These are phyloP conservation scores for Hemistola chrysoprasaria DNA, from an alignment of 2,888 invertebrate genomes.

Conservation along the genomic window DNA sequence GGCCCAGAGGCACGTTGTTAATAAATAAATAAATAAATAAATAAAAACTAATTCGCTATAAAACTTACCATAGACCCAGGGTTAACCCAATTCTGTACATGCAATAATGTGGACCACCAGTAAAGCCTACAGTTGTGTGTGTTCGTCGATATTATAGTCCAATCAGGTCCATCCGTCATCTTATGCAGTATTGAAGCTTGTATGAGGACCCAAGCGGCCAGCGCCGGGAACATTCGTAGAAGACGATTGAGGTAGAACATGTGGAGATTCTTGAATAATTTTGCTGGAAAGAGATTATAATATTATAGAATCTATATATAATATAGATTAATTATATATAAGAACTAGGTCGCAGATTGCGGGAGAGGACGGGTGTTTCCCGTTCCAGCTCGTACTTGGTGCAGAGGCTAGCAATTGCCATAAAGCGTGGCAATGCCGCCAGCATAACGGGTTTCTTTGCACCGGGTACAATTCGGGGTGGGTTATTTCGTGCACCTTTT, in stretches of 20 bases:
- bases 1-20: too few species aligned
- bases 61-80: slow-evolving; percentile 41
- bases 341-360: too few species aligned
- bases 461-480: too few species aligned
- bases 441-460: too few species aligned
- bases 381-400: too few species aligned
- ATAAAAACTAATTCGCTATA: too few species aligned
- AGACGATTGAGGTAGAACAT: slow-evolving; percentile 61
- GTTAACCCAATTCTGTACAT: slow-evolving; percentile 56
- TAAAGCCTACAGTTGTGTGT: slow-evolving; percentile 47
- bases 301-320: not conserved
- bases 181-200: slow-evolving; percentile 53
- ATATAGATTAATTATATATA: too few species aligned
- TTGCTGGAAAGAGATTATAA: slow-evolving; percentile 41
- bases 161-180: slow-evolving; percentile 55
- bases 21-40: too few species aligned
- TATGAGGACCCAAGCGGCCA: slow-evolving; percentile 50
- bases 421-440: too few species aligned
- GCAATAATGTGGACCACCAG: slow-evolving; percentile 62
- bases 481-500: too few species aligned
- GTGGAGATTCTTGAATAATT: slow-evolving; percentile 53
- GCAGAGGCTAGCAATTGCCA: too few species aligned
- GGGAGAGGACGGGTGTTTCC: too few species aligned
- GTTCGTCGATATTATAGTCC: slow-evolving; percentile 31
- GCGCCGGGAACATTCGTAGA: slow-evolving; percentile 56